Evolutionary conservation across 2,888 invertebrate genomes (phyloP).

Genomic region (Melieria omissa): DNA sequence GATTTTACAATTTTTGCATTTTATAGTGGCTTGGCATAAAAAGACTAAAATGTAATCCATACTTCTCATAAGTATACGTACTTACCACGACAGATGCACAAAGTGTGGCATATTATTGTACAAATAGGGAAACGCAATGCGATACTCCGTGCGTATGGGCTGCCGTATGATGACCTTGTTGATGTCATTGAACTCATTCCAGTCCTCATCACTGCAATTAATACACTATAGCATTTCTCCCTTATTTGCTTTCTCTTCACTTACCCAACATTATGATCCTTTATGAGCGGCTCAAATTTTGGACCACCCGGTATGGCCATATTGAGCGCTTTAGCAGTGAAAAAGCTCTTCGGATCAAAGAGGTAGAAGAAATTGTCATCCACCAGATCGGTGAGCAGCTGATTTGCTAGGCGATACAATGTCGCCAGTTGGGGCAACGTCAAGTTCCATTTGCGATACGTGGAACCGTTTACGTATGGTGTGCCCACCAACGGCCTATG

Average conservation of each 20-base stretch:
- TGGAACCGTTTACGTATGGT: constrained; percentile 94
- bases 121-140: constrained; percentile 98
- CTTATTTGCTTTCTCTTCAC: constrained; percentile 49
- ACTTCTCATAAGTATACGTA: constrained; percentile 41
- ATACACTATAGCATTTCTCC: constrained; percentile 9
- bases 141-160: constrained; percentile 97
- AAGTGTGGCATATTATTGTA: constrained; percentile 99
- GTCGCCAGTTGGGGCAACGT: constrained; percentile 97
- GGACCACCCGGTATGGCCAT: constrained; percentile 99
- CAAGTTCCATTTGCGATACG: constrained; percentile 97
- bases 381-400: constrained; percentile 95
- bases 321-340: constrained; percentile 98
- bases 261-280: constrained; percentile 94
- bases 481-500: constrained; percentile 95
- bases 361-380: constrained; percentile 99
- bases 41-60: neutral
- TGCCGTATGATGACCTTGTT: constrained; percentile 99
- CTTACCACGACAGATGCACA: constrained; percentile 98
- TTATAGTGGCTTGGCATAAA: constrained; percentile 39
- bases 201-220: constrained; percentile 91
- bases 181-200: constrained; percentile 99
- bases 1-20: constrained; percentile 15
- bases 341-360: constrained; percentile 99
- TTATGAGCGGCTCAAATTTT: constrained; percentile 98
- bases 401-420: constrained; percentile 96